Evolutionary conservation across 2,888 invertebrate species (phyloP).

Genomic region (Lamellibrachia satsuma): DNA sequence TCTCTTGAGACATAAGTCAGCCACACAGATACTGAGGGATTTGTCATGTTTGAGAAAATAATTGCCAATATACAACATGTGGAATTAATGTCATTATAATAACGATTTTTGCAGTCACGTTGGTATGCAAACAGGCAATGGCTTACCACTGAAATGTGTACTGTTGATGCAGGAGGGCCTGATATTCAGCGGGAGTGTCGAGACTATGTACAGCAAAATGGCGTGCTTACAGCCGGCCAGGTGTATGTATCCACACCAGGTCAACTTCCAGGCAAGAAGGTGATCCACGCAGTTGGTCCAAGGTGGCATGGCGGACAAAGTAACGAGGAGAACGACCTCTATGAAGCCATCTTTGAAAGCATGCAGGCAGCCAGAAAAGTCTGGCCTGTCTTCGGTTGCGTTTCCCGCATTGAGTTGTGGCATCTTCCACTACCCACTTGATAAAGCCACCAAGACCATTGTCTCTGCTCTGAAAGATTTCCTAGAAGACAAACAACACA

Average conservation of each 20-base stretch:
- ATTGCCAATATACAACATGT: too few relatives aligned
- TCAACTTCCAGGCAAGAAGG: conserved; percentile 37
- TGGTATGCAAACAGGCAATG: too few relatives aligned
- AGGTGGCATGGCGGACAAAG: conserved; percentile 44
- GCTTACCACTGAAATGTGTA: too few relatives aligned
- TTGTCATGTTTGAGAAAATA: too few relatives aligned
- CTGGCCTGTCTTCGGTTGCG: conserved; percentile 44
- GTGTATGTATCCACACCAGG: conserved; percentile 43
- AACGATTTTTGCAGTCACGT: too few relatives aligned
- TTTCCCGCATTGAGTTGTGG: conserved; percentile 55
- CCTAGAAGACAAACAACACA: background rate
- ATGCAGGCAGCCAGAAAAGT: conserved; percentile 38
- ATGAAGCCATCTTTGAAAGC: conserved; percentile 40
- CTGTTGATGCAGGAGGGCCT: background rate
- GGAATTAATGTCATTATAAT: too few relatives aligned
- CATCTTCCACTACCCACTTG: conserved; percentile 44
- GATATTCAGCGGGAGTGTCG: conserved; percentile 45
- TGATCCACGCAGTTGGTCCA: conserved; percentile 50
- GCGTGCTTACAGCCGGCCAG: conserved; percentile 40
- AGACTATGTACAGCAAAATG: conserved; percentile 38
- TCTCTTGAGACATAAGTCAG: too few relatives aligned
- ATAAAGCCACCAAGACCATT: background rate
- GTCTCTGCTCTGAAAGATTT: background rate
- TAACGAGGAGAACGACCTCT: conserved; percentile 40
- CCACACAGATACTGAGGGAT: too few relatives aligned